Conservation (phyloP, 2,113 vertebrate species). For the Phrynosoma blainvillii region DNA sequence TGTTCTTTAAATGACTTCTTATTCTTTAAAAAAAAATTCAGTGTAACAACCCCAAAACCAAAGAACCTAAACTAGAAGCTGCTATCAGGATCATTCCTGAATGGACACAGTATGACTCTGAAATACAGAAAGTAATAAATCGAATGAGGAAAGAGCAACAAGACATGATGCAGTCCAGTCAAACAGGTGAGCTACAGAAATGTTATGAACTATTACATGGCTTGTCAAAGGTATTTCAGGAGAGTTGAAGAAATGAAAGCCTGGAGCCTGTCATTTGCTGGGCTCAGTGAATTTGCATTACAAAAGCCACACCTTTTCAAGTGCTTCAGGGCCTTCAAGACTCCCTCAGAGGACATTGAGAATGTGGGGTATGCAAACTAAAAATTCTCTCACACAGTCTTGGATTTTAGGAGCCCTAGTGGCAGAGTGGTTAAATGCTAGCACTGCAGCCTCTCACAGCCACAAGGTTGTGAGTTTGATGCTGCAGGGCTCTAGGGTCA, state of each 20-base stretch:
- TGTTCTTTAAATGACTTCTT: neutral
- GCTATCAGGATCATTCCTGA: slow-evolving; percentile 93
- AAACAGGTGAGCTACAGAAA: slow-evolving; percentile 32
- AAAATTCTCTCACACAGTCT: neutral
- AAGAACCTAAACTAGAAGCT: slow-evolving; percentile 94
- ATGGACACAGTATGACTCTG: slow-evolving; percentile 89
- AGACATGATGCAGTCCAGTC: neutral
- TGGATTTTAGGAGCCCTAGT: neutral
- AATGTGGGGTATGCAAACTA: neutral
- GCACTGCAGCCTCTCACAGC: no score
- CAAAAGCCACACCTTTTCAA: neutral
- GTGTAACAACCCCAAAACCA: slow-evolving; percentile 98
- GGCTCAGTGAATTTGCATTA: neutral
- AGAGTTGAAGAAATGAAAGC: neutral
- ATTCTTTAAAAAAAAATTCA: slow-evolving; percentile 63
- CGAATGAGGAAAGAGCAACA: slow-evolving; percentile 72
- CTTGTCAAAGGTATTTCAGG: no score
- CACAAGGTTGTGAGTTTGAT: no score
- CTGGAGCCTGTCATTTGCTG: no score
- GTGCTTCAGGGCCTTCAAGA: neutral
- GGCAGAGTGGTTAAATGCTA: no score
- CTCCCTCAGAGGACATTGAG: neutral
- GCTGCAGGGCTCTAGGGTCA: no score
- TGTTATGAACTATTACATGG: neutral
- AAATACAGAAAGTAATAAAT: slow-evolving; percentile 85